These are phyloP conservation scores for Centropus bengalensis DNA, from an alignment of 2,113 vertebrate genomes.

Conservation along the genomic window DNA sequence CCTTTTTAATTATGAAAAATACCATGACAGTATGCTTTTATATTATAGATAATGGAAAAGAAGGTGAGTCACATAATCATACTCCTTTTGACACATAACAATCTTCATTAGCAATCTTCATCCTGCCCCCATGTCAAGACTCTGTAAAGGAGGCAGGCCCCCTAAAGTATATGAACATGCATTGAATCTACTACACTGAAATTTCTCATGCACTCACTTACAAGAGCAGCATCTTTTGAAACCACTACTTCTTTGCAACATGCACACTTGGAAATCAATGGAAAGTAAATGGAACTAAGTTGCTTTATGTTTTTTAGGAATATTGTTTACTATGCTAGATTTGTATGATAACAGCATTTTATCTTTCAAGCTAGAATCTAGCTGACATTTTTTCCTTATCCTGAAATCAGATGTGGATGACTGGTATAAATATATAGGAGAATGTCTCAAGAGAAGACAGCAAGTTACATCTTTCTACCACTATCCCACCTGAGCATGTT, in stretches of 20 bases:
- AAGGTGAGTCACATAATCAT: constrained; percentile 74
- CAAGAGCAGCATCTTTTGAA: constrained; percentile 15
- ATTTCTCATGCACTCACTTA: background rate
- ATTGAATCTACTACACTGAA: constrained; percentile 11
- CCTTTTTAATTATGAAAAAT: constrained; percentile 73
- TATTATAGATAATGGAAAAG: constrained; percentile 73
- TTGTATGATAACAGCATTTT: background rate
- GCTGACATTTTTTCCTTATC: background rate
- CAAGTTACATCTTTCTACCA: background rate
- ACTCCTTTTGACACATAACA: constrained; percentile 68
- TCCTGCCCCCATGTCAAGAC: constrained; percentile 65
- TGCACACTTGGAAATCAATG: background rate
- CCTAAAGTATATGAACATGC: background rate
- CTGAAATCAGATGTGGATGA: background rate
- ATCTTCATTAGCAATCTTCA: constrained; percentile 59
- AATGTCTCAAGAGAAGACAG: background rate
- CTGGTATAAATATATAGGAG: background rate
- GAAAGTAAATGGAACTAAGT: background rate
- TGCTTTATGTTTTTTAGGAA: background rate
- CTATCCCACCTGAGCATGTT: background rate
- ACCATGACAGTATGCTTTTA: constrained; percentile 68
- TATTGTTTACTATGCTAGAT: background rate
- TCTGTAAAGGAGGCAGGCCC: constrained; percentile 15
- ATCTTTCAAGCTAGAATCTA: background rate
- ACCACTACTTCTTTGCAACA: background rate